Conservation (phyloP, 1,140 invertebrate genomes). For the Melitaea cinxia region DNA sequence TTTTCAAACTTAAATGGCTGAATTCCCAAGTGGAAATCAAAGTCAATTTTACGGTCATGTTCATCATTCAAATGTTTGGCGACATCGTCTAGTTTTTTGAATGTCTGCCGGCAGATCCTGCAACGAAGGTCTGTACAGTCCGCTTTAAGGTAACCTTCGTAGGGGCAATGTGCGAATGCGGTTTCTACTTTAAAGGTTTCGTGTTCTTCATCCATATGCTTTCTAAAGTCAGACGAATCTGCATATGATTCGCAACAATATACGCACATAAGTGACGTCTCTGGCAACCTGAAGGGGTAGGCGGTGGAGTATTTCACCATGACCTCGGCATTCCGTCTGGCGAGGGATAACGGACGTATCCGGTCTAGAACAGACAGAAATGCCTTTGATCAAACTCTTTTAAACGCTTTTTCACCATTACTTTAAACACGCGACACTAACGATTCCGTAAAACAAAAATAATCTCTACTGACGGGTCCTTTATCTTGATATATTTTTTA, state of each 20-base stretch:
- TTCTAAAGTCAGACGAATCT: constrained; percentile 43
- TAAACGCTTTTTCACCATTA: background rate
- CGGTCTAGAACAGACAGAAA: constrained; percentile 69
- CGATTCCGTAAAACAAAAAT: background rate
- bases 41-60: constrained; percentile 42
- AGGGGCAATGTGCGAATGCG: constrained; percentile 47
- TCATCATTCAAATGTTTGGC: constrained; percentile 50
- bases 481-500: no score
- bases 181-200: constrained; percentile 39
- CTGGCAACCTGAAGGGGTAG: constrained; percentile 59
- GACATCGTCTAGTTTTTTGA: constrained; percentile 35
- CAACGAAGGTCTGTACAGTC: constrained; percentile 56
- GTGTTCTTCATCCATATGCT: constrained; percentile 52
- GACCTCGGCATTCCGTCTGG: constrained; percentile 52
- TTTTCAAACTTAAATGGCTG: constrained; percentile 49
- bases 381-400: constrained; percentile 41
- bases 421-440: background rate
- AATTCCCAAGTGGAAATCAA: constrained; percentile 45
- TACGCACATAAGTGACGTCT: constrained; percentile 52
- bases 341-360: constrained; percentile 38
- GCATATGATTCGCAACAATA: constrained; percentile 53
- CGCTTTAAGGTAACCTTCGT: constrained; percentile 51
- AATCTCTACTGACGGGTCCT: background rate
- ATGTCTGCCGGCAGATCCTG: constrained; percentile 38
- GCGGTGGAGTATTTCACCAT: constrained; percentile 54